Conservation (phyloP, 2,888 invertebrate genomes). For the Allygus modestus region DNA sequence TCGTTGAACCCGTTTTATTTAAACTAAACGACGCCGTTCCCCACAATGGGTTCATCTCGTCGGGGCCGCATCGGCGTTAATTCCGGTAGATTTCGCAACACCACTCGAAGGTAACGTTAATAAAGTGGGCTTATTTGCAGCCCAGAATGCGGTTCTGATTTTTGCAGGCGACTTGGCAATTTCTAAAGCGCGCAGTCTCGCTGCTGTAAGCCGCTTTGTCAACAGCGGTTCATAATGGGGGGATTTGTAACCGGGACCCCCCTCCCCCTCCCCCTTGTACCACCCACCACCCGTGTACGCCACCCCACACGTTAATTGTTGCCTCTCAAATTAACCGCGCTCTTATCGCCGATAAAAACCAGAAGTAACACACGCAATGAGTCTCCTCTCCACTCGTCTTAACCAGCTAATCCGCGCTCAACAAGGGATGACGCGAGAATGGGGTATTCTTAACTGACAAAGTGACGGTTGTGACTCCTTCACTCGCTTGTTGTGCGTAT, state of each 20-base stretch:
- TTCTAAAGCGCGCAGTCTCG: conserved; percentile 62
- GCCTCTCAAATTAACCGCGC: conserved; percentile 45
- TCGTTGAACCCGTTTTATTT: background rate
- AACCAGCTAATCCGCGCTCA: background rate
- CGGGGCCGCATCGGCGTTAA: conserved; percentile 17
- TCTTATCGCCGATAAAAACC: conserved; percentile 55
- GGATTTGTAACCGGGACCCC: conserved; percentile 64
- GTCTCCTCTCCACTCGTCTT: background rate
- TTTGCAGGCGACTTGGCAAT: conserved; percentile 64
- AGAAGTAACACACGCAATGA: conserved; percentile 41
- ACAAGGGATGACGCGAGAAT: too few relatives aligned
- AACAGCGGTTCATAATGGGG: conserved; percentile 67
- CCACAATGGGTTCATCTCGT: conserved; percentile 11
- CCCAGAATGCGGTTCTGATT: conserved; percentile 66
- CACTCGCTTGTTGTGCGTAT: background rate
- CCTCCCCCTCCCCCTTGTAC: conserved; percentile 21
- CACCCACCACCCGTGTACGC: conserved; percentile 27
- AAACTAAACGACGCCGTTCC: background rate
- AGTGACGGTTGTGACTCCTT: too few relatives aligned
- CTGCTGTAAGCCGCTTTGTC: conserved; percentile 66
- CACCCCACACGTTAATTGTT: conserved; percentile 50
- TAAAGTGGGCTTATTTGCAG: conserved; percentile 69
- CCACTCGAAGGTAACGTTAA: conserved; percentile 54
- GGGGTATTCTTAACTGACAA: too few relatives aligned
- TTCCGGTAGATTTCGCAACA: conserved; percentile 31